Conservation (phyloP, 2,888 invertebrate genomes). For the Nomada flava region DNA sequence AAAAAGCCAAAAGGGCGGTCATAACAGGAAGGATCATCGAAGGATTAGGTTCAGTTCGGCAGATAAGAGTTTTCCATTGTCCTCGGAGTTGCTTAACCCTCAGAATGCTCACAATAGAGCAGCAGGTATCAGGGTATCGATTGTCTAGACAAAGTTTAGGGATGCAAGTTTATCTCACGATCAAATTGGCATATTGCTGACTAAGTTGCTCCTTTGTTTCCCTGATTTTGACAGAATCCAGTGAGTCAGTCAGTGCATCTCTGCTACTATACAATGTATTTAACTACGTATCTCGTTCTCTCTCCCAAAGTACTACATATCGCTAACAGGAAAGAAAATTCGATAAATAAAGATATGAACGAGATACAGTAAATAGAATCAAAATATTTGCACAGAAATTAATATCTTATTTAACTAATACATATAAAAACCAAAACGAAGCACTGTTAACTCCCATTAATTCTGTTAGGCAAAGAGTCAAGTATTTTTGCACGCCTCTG, state of each 20-base stretch:
- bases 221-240: neutral
- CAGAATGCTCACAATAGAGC: neutral
- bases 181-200: slow-evolving; percentile 9
- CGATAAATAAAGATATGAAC: too few species aligned
- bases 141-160: slow-evolving; percentile 3
- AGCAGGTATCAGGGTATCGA: slow-evolving; percentile 7
- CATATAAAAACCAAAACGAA: too few species aligned
- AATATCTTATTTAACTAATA: too few species aligned
- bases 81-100: neutral
- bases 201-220: neutral
- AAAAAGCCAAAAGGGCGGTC: neutral
- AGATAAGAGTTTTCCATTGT: slow-evolving; percentile 11
- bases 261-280: too few species aligned
- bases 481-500: neutral
- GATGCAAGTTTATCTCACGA: slow-evolving; percentile 6
- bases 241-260: neutral
- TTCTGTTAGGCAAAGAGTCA: neutral
- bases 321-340: too few species aligned
- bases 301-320: too few species aligned
- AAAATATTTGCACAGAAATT: too few species aligned
- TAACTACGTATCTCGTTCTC: too few species aligned
- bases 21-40: neutral
- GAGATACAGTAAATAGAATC: too few species aligned
- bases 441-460: too few species aligned
- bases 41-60: slow-evolving; percentile 2